These are phyloP conservation scores for Orientallactaga bullata DNA, from an alignment of 2,113 vertebrate genomes.

Conservation along the genomic window DNA sequence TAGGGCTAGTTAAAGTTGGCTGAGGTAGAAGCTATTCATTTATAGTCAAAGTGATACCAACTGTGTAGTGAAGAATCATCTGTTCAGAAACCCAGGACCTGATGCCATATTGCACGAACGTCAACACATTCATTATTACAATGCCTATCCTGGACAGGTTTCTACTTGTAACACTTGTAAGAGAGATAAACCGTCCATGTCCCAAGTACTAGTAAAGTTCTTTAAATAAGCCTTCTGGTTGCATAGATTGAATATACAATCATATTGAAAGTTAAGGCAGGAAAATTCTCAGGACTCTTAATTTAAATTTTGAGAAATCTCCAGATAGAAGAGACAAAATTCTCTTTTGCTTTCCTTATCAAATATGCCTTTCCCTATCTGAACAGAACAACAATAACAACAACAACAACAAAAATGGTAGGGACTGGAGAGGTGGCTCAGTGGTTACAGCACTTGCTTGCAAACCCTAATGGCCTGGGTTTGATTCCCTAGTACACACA, in stretches of 20 bases:
- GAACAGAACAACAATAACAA: background rate
- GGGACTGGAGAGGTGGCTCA: no score
- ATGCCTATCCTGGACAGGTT: background rate
- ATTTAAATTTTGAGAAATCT: background rate
- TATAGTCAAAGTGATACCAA: background rate
- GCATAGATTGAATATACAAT: background rate
- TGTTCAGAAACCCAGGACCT: slow-evolving; percentile 1
- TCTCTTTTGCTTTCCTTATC: background rate
- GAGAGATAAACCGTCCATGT: background rate
- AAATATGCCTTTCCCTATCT: background rate
- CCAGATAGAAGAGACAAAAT: background rate
- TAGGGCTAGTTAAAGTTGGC: background rate
- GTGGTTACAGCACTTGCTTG: no score
- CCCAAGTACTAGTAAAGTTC: background rate
- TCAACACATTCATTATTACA: background rate
- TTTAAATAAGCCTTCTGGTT: background rate
- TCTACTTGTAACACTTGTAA: background rate
- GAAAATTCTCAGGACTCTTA: background rate
- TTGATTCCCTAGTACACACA: no score
- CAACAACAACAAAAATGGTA: no score
- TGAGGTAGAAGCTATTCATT: background rate
- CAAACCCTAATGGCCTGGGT: no score
- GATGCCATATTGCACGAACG: background rate
- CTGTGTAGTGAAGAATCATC: background rate
- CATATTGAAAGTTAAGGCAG: background rate